These are phyloP conservation scores for Neolamprologus tretocephalus DNA, from an alignment of 2,113 vertebrate species.

Conservation along the genomic window DNA sequence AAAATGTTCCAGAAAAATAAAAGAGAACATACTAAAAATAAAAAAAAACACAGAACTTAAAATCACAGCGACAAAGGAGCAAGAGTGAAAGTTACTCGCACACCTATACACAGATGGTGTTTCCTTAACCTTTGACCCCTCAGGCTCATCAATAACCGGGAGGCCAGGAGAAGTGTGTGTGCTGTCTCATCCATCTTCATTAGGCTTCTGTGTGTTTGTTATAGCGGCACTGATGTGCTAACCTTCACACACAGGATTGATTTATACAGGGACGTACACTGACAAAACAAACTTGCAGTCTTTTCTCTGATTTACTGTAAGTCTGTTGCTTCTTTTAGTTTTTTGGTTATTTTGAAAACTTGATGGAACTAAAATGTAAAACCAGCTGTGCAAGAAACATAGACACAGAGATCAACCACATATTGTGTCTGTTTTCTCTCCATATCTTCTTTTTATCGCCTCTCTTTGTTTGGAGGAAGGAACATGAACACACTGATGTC, in stretches of 20 bases:
- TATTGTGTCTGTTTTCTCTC: background rate
- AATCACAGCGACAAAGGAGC: background rate
- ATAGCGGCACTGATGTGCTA: background rate
- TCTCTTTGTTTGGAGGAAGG: background rate
- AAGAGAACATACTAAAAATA: background rate
- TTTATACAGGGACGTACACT: background rate
- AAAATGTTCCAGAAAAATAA: background rate
- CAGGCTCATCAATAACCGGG: constrained; percentile 51
- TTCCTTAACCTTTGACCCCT: constrained; percentile 50
- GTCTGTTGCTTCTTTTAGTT: background rate
- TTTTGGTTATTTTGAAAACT: background rate
- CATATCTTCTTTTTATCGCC: background rate
- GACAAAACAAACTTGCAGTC: background rate
- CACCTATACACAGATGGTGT: constrained; percentile 4
- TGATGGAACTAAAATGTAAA: background rate
- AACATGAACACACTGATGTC: background rate
- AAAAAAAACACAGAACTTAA: background rate
- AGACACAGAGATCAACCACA: background rate
- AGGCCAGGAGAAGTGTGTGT: constrained; percentile 49
- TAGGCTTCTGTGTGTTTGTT: constrained; percentile 5
- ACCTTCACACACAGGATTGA: background rate
- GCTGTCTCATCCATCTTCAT: constrained; percentile 63
- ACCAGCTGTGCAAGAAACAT: background rate
- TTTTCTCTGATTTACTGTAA: background rate
- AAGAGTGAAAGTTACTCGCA: constrained; percentile 5